phyloP scores from a whole-genome alignment of 2,797 vertebrate genomes.

The Hephaestus fuliginosus region DNA sequence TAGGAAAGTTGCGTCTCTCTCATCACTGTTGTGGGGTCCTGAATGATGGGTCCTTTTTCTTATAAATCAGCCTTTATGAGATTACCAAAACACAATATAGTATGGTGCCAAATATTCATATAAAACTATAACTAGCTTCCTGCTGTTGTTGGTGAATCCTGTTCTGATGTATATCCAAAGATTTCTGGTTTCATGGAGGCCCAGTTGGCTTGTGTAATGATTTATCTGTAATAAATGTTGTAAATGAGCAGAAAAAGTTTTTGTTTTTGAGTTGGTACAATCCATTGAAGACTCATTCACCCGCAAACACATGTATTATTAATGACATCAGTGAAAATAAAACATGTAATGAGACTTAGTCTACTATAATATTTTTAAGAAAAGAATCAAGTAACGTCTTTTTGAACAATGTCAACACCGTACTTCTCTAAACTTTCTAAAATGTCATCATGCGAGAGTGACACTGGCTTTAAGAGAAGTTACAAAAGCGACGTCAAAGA shows the following conservation, averaged over 20 bases:
- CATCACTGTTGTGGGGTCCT: not conserved
- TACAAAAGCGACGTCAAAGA: slow-evolving; percentile 13
- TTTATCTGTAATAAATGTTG: slow-evolving; percentile 15
- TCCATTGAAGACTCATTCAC: not conserved
- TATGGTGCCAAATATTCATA: not conserved
- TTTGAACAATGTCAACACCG: not conserved
- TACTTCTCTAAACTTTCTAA: not conserved
- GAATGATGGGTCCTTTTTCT: not conserved
- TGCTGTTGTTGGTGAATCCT: not conserved
- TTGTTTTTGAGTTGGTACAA: not conserved
- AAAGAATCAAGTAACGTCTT: not conserved
- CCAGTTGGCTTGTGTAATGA: rapidly evolving
- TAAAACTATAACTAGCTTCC: not conserved
- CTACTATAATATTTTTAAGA: not conserved
- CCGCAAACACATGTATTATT: not conserved
- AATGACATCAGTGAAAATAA: not conserved
- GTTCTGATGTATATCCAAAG: not conserved
- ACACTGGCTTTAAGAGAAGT: slow-evolving; percentile 41
- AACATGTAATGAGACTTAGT: not conserved
- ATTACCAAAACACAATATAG: not conserved
- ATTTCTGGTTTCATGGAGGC: not conserved
- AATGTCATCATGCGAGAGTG: not conserved
- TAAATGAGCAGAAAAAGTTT: not conserved
- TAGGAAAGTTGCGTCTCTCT: not conserved
- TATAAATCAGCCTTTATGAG: not conserved